These are phyloP conservation scores for Ceratosolen fusciceps DNA, from an alignment of 1,140 invertebrate genomes.

Conservation along the genomic window DNA sequence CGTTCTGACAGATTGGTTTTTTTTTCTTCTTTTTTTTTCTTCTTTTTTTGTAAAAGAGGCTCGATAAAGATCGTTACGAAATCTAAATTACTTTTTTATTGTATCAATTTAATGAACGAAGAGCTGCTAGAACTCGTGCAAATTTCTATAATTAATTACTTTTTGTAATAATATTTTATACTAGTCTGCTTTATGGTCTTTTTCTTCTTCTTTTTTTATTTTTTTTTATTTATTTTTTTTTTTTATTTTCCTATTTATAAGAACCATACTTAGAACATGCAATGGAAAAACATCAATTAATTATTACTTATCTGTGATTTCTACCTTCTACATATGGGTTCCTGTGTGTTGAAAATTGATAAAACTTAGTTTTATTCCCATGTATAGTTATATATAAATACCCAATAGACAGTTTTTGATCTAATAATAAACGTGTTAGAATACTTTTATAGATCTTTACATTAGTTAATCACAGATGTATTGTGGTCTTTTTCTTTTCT, in stretches of 20 bases:
- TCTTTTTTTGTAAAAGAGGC: conserved; percentile 23
- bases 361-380: conserved; percentile 28
- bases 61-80: neutral
- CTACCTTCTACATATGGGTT: conserved; percentile 35
- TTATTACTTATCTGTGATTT: conserved; percentile 57
- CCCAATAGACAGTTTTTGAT: conserved; percentile 9
- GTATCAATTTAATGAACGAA: conserved; percentile 9
- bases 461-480: conserved; percentile 11
- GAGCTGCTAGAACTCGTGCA: neutral
- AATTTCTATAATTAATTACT: conserved; percentile 34
- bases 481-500: neutral
- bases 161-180: conserved; percentile 46
- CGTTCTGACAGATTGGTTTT: conserved; percentile 37
- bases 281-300: conserved; percentile 40
- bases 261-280: conserved; percentile 26
- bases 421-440: conserved; percentile 16
- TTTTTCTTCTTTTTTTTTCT: no score
- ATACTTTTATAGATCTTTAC: conserved; percentile 30
- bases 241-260: neutral
- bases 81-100: conserved; percentile 23
- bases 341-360: conserved; percentile 30
- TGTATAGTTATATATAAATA: conserved; percentile 29
- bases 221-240: neutral
- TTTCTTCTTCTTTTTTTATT: conserved; percentile 3
- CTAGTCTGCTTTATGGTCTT: conserved; percentile 42